A percentile compares a stretch with the other conserved stretches of the same genome.
These are phyloP conservation scores for Umimayanthus kanabou DNA, from an alignment of 92 coral and sea anemone species.

Conservation along the genomic window DNA sequence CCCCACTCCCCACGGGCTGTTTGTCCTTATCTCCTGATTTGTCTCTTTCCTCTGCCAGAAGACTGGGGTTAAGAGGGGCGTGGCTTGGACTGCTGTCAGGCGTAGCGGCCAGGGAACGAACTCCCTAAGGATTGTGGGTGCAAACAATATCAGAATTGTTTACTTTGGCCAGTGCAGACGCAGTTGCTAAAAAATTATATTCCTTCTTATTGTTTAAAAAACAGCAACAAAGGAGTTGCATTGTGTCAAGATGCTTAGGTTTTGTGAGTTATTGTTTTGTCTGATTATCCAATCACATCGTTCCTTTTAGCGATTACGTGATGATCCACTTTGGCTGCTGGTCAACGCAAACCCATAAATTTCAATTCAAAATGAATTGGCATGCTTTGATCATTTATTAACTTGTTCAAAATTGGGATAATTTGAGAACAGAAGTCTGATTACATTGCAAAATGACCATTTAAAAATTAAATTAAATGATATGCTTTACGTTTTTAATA, in stretches of 20 bases:
- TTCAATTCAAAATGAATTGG: background rate
- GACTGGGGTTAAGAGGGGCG: slow-evolving; percentile 32
- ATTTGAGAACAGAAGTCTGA: background rate
- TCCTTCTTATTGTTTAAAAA: too few relatives aligned
- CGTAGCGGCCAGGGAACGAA: slow-evolving; percentile 77
- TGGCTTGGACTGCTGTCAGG: slow-evolving; percentile 84
- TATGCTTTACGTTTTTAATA: too few relatives aligned
- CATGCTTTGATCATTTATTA: background rate
- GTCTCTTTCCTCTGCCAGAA: slow-evolving; percentile 49
- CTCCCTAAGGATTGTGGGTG: slow-evolving; percentile 54
- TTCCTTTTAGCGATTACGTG: too few relatives aligned
- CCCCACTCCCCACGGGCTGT: slow-evolving; percentile 52
- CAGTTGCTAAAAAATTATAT: background rate
- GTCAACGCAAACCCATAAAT: background rate
- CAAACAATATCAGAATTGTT: background rate
- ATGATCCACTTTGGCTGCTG: background rate
- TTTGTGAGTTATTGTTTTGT: too few relatives aligned
- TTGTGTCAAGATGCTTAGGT: too few relatives aligned
- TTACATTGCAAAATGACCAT: background rate
- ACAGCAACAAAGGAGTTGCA: too few relatives aligned
- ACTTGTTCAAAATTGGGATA: background rate
- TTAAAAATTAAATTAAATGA: too few relatives aligned
- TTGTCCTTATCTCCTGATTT: slow-evolving; percentile 49
- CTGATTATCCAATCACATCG: background rate
- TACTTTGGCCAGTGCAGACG: background rate